Percentiles rank a stretch among this genome's conserved stretches.
Evolutionary conservation across 2,888 invertebrate species (phyloP).

Genomic region (Lochmaea crataegi): DNA sequence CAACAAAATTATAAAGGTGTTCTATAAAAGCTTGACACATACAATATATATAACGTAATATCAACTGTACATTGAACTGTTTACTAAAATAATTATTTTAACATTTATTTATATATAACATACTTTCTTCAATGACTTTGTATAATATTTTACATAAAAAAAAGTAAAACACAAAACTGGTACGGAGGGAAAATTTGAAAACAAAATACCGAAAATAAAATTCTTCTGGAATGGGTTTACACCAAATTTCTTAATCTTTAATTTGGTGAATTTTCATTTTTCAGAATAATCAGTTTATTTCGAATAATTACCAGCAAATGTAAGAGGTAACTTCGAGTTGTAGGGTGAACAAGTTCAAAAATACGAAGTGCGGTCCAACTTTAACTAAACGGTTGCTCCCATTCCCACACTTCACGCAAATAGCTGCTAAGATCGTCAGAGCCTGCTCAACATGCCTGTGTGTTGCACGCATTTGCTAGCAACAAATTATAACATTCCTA

Average conservation of each 20-base stretch:
- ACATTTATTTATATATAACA: conserved; percentile 47
- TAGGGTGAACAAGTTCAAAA: too few species aligned
- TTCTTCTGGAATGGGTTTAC: background rate
- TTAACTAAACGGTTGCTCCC: too few species aligned
- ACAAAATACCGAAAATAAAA: background rate
- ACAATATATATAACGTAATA: conserved; percentile 25
- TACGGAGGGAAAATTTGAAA: background rate
- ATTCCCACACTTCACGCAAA: too few species aligned
- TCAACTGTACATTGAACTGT: conserved; percentile 54
- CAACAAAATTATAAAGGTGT: conserved; percentile 34
- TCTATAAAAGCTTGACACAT: conserved; percentile 46
- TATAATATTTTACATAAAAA: conserved; percentile 40
- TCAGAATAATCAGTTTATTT: too few species aligned
- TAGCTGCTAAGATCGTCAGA: too few species aligned
- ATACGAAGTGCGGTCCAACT: too few species aligned
- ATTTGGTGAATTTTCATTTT: background rate
- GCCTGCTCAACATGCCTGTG: too few species aligned
- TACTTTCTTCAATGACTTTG: conserved; percentile 37
- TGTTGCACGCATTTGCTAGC: too few species aligned
- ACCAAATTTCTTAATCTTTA: background rate
- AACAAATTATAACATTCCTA: too few species aligned
- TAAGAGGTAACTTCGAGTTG: too few species aligned
- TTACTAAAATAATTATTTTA: conserved; percentile 47
- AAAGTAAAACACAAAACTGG: conserved; percentile 14
- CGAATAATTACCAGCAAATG: too few species aligned